Base-by-base conservation (phyloP, 2,888 invertebrate species). In the Xanthorhoe designata region DNA sequence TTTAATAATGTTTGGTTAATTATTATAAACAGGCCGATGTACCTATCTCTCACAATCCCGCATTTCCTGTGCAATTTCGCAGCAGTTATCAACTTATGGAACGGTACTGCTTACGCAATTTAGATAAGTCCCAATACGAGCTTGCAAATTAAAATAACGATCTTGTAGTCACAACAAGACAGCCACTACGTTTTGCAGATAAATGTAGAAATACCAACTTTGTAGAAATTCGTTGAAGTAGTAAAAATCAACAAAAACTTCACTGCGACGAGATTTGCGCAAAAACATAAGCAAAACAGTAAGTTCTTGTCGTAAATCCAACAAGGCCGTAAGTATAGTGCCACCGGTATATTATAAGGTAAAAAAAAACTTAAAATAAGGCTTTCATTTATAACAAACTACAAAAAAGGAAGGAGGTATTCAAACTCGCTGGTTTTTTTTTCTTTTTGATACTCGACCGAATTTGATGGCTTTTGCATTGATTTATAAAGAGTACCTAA, bases 41-140 rank as follows among this genome's bases (percentile, higher is more conserved):
- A n/a, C n/a, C n/a, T n/a, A n/a, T n/a, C n/a, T n/a, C n/a, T n/a
- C n/a, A n/a, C n/a, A 19, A 47, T 49, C 35, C 50, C 24, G 61
- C 55, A 62, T 62, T 56, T 56, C 56, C 62, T 42, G 29, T 18
- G 50, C 49, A 56, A 55, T 57, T 63, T 51, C 67, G 19, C 29
- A 64, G 55, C 58, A 56, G 64, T 78, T 77, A 75, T 77, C 74
- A 70, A 64, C 57, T 70, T 74, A 75, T 72, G 71, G 63, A 65
- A 67, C 64, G 62, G 60, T 61, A 67, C 66, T 75, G 69, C 74
- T 75, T 73, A 73, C 68, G 75, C 76, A 76, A 80, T 82, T 78
- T 75, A 83, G 81, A 81, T 82, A 80, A 80, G 65, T 69, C 74
- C 74, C 66, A 73, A 69, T 75, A 72, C 75, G 74, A 78, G 81